These are phyloP conservation scores for Xestia ashworthii DNA, from an alignment of 2,888 invertebrate genomes.

Conservation along the genomic window DNA sequence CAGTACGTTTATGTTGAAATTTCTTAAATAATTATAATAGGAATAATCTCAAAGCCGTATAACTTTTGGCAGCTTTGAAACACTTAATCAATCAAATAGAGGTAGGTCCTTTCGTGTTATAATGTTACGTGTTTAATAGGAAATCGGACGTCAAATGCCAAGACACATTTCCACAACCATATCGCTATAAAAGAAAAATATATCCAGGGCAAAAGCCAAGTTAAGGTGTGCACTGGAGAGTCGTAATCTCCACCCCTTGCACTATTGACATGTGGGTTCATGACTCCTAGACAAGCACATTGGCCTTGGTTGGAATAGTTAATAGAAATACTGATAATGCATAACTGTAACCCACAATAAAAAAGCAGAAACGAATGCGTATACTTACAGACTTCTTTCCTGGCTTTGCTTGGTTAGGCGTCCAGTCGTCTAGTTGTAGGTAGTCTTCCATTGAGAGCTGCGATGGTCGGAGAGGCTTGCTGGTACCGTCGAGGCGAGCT, in stretches of 20 bases:
- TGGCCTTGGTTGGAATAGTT: slow-evolving; percentile 18
- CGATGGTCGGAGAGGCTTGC: slow-evolving; percentile 93
- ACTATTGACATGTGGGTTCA: slow-evolving; percentile 16
- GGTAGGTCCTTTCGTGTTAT: slow-evolving; percentile 15
- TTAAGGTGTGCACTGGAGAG: slow-evolving; percentile 12
- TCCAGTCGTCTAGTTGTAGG: slow-evolving; percentile 96
- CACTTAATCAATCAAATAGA: slow-evolving; percentile 24
- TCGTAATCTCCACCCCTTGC: slow-evolving; percentile 4
- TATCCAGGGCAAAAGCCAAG: slow-evolving; percentile 18
- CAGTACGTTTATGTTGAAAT: slow-evolving; percentile 12
- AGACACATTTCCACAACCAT: slow-evolving; percentile 69
- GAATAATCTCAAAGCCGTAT: slow-evolving; percentile 33
- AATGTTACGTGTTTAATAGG: slow-evolving; percentile 13
- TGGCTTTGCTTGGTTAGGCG: slow-evolving; percentile 90
- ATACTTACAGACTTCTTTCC: slow-evolving; percentile 97
- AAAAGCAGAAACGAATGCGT: not conserved
- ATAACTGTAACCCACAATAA: slow-evolving; percentile 16
- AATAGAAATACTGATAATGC: slow-evolving; percentile 16
- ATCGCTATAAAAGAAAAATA: slow-evolving; percentile 53
- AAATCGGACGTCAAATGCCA: slow-evolving; percentile 45
- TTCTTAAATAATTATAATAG: slow-evolving; percentile 12
- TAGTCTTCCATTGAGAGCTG: slow-evolving; percentile 97
- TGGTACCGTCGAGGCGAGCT: slow-evolving; percentile 98
- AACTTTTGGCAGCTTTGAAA: slow-evolving; percentile 48
- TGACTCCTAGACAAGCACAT: slow-evolving; percentile 19